Evolutionary conservation across 2,888 invertebrate genomes (phyloP), one percentile per base, ranked within the genome.

Genomic region (Apodemia hepburni): DNA sequence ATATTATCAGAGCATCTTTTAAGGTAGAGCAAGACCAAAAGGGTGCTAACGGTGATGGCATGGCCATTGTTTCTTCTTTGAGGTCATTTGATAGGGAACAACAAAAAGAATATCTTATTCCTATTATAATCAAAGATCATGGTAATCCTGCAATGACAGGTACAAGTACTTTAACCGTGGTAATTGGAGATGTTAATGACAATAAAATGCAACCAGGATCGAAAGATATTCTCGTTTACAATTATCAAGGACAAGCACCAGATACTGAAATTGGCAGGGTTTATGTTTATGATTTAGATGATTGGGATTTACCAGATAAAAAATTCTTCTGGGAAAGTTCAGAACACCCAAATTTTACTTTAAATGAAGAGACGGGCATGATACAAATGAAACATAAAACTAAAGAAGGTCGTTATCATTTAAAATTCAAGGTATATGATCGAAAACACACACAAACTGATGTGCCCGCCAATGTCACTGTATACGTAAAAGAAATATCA

Each of bases 251-350:
- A 15, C 96, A 96, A 84, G 95, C 97, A 63, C 97, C 96, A 33
- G 97, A 97, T 73, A 97, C 98, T 0, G 97, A 96, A 82, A 96
- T 99, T 68, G 99, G 99, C 45, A 93, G 97, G 67, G 99, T 99
- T 8, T 99, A 98, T 84, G 99, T 99, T 0, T 97, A 98, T 79
- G 99, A 99, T 87, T 92, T 97, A 69, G 99, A 99, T 84, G 99
- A 99, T 82, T 99, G 99, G 99, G 99, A 99, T 89, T 90, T 98
- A 69, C 97, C 97, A 0, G 99, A 99, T 82, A 99, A 99, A 85
- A 98, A 97, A 76, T 99, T 98, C 92, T 97, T 97, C 80, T 98
- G 98, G 97, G 97, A 97, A 78, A 94, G 94, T 58, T 92, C 94
- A 62, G 97, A 97, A 79, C 97, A 98, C 92, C 95, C 96, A 0